Percentiles rank a stretch among this genome's conserved stretches.
phyloP scores from a whole-genome alignment of 2,888 invertebrate genomes.

The Tenthredo livida region DNA sequence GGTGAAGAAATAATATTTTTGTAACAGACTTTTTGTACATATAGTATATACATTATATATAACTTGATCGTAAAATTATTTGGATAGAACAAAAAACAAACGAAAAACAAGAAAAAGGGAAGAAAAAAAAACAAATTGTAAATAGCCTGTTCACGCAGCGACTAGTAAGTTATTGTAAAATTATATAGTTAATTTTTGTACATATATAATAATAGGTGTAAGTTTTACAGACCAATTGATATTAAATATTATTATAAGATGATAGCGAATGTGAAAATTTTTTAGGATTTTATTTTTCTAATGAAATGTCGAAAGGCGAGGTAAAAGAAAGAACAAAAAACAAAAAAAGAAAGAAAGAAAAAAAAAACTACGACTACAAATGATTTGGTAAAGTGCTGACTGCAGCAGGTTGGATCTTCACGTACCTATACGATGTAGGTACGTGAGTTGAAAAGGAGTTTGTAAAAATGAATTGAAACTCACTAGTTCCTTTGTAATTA shows the following conservation, averaged over 20 bases:
- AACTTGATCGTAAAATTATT: slow-evolving; percentile 9
- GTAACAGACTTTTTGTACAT: slow-evolving; percentile 17
- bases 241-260: slow-evolving; percentile 11
- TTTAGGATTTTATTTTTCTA: not conserved
- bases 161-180: slow-evolving; percentile 19
- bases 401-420: not conserved
- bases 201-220: slow-evolving; percentile 29
- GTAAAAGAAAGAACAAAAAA: not conserved
- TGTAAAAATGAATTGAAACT: not conserved
- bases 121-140: not conserved
- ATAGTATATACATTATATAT: not conserved
- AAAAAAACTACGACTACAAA: not conserved
- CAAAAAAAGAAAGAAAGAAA: not conserved
- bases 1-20: slow-evolving; percentile 25
- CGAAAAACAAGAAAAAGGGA: not conserved
- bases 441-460: not conserved
- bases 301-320: not conserved
- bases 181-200: slow-evolving; percentile 33
- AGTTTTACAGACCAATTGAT: slow-evolving; percentile 14
- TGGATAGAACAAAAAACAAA: not conserved
- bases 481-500: slow-evolving; percentile 60
- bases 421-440: not conserved
- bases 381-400: not conserved
- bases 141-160: not conserved
- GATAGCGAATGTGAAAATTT: not conserved